Percentiles rank a stretch among this genome's conserved stretches.
phyloP scores from a whole-genome alignment of 2,113 vertebrate species.

The Dendropsophus ebraccatus region DNA sequence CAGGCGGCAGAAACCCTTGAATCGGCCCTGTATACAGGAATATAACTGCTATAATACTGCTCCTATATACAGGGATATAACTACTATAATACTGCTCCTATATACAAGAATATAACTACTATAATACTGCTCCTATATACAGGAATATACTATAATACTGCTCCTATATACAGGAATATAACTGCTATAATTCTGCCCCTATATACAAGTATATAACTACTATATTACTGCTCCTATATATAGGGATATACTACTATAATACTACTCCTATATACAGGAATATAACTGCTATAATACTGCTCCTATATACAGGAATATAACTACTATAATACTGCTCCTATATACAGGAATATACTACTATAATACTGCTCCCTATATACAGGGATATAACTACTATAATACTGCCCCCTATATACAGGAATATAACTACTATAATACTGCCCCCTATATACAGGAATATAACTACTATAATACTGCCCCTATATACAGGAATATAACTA shows the following conservation, averaged over 20 bases:
- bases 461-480: too few relatives aligned
- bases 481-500: too few relatives aligned
- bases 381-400: not conserved
- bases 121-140: too few relatives aligned
- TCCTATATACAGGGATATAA: not conserved
- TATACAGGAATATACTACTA: slow-evolving; percentile 3
- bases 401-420: not conserved
- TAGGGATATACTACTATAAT: too few relatives aligned
- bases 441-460: not conserved
- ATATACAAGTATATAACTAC: too few relatives aligned
- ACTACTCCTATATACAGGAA: too few relatives aligned
- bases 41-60: not conserved
- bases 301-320: not conserved
- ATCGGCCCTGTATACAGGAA: not conserved
- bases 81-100: slow-evolving; percentile 1
- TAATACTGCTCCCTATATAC: not conserved
- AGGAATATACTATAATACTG: not conserved
- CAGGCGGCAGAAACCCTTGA: too few relatives aligned
- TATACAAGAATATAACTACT: slow-evolving; percentile 1
- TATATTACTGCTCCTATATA: too few relatives aligned
- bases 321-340: slow-evolving; percentile 8
- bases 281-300: not conserved
- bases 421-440: slow-evolving; percentile 11
- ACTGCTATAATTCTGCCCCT: not conserved
- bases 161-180: not conserved